Percentiles rank a stretch among this genome's conserved stretches.
Evolutionary conservation across 1,140 invertebrate species (phyloP).

Genomic region (Leptestheria dahalacensis): DNA sequence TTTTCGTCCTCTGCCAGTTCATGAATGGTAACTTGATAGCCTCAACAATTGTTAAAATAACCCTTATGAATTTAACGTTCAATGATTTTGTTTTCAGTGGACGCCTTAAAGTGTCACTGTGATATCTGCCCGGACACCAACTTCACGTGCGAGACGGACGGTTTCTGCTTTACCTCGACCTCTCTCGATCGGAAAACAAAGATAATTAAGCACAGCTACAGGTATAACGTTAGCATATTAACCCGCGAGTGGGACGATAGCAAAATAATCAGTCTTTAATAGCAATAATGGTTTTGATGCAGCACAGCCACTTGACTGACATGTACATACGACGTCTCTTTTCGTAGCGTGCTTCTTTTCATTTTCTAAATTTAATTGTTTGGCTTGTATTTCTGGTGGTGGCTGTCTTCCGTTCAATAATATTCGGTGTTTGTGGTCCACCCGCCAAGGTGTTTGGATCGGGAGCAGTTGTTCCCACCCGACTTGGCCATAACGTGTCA

Average conservation of each 20-base stretch:
- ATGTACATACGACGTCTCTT: no score
- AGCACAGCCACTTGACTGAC: neutral
- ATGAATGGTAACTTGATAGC: no score
- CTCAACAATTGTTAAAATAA: no score
- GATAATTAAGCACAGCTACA: conserved; percentile 46
- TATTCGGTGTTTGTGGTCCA: neutral
- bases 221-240: conserved; percentile 35
- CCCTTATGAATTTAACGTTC: no score
- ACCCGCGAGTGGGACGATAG: neutral
- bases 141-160: conserved; percentile 71
- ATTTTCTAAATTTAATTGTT: no score
- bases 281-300: neutral
- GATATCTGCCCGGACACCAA: conserved; percentile 60
- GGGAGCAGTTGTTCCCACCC: conserved; percentile 50
- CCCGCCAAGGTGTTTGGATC: conserved; percentile 45
- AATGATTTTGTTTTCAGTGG: neutral
- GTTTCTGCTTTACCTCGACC: conserved; percentile 68
- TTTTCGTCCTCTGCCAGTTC: no score
- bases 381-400: neutral
- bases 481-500: conserved; percentile 46
- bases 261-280: conserved; percentile 1
- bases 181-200: conserved; percentile 35
- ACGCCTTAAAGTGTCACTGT: conserved; percentile 47
- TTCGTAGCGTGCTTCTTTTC: no score
- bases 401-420: neutral